A percentile compares a stretch with the other conserved stretches of the same genome.
Conservation (phyloP, 2,888 invertebrate genomes). For the Cerceris ruficornis region DNA sequence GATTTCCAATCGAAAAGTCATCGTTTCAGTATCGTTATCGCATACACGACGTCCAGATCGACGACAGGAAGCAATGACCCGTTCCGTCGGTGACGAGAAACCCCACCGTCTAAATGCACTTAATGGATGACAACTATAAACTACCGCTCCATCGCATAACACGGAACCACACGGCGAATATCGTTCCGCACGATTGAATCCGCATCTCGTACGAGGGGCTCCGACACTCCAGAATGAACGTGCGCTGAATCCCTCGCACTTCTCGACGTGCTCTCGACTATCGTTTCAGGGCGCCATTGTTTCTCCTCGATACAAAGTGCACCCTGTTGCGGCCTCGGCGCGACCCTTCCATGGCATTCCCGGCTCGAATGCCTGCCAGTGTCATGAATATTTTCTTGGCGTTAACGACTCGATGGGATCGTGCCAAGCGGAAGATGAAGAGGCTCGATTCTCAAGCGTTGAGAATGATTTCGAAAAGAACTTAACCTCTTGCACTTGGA, state of each 20-base stretch:
- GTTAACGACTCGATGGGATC: slow-evolving; percentile 21
- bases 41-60: slow-evolving; percentile 31
- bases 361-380: neutral
- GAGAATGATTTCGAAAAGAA: neutral
- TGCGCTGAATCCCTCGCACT: slow-evolving; percentile 19
- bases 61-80: slow-evolving; percentile 63
- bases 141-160: slow-evolving; percentile 68
- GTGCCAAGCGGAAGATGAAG: neutral
- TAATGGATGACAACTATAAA: slow-evolving; percentile 74
- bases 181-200: slow-evolving; percentile 73
- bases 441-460: neutral
- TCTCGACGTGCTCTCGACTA: slow-evolving; percentile 39
- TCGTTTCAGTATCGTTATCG: slow-evolving; percentile 30
- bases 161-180: slow-evolving; percentile 65
- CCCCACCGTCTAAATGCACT: slow-evolving; percentile 65
- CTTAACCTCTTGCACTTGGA: neutral
- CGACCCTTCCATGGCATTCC: slow-evolving; percentile 31
- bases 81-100: slow-evolving; percentile 57
- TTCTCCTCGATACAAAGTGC: slow-evolving; percentile 60
- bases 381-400: slow-evolving; percentile 41
- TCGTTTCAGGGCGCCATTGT: slow-evolving; percentile 65
- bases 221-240: slow-evolving; percentile 22
- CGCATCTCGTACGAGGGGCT: slow-evolving; percentile 39
- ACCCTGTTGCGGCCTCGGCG: slow-evolving; percentile 44
- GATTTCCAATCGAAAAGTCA: neutral